Base-by-base conservation (phyloP, 2,797 vertebrate species). In the Sylvilagus floridanus region DNA sequence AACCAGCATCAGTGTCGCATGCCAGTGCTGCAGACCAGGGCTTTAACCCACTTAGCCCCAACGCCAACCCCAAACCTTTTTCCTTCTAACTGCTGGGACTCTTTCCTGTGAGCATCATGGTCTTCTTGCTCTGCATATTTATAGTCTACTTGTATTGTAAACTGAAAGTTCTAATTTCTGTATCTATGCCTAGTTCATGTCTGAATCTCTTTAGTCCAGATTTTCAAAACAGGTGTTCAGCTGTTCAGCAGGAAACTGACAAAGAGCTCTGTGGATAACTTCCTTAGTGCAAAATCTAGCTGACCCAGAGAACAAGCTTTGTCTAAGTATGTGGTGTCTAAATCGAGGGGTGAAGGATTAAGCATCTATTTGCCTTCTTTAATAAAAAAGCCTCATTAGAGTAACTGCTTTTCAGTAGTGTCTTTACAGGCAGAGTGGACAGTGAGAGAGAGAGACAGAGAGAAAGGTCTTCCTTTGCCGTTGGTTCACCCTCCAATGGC, bases 51-150 rank as follows among this genome's bases (percentile, higher is more conserved):
- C 42, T 42, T 42, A 42, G 42, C 7, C 42, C 7, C 42, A 42
- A 7, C 42, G 42, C 42, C 42, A 42, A 42, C 42, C 42, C 42
- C 42, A 42, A 57, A 19, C 54, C 54, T 57, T 57, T 57, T 16
- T 19, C 54, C 21, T 19, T 57, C 54, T 88, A 88, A 81, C 19
- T 76, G 12, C 35, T 85, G 17, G 21, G 54, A 77, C 17, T n/a
- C n/a, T 69, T 50, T 90, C 86, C 88, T 28, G 85, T 91, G 50
- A 95, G 68, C 35, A 47, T 54, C 82, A 22, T 3, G 57, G 14
- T 14, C 37, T 71, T 91, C 75, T 92, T 75, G 52, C 54, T 90
- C 47, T 73, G 26, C 73, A 89, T 32, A 63, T 94, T 92, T 92
- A 84, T 32, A 47, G 83, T 69, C 35, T 92, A 9, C 35, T 26